Percentiles rank a stretch among this genome's conserved stretches.
phyloP scores from a whole-genome alignment of 2,113 vertebrate species.

The Electrona antarctica region DNA sequence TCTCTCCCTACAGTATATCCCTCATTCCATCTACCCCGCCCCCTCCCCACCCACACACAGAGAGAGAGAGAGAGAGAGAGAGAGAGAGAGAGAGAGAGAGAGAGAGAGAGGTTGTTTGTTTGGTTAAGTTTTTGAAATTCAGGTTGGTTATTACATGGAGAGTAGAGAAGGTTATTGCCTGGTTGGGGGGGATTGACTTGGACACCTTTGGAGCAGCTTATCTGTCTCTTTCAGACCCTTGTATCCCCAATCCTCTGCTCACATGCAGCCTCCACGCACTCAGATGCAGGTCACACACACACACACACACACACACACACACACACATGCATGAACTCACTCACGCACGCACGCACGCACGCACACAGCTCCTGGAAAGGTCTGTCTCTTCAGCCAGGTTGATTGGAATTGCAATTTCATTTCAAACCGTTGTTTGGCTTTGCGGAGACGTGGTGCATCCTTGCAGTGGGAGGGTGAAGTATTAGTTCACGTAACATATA shows the following conservation, averaged over 20 bases:
- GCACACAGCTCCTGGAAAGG: no score
- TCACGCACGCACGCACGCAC: no score
- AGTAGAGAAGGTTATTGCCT: constrained; percentile 72
- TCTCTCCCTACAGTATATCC: constrained; percentile 4
- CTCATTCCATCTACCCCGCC: not conserved
- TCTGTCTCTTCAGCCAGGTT: not conserved
- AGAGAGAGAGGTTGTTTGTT: constrained; percentile 45
- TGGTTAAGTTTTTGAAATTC: constrained; percentile 67
- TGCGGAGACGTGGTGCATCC: no score
- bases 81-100: no score
- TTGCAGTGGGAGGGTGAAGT: no score
- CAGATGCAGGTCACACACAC: not conserved
- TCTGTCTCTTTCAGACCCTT: constrained; percentile 36
- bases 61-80: no score
- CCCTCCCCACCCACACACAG: not conserved
- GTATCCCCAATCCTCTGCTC: constrained; percentile 3
- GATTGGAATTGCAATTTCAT: not conserved
- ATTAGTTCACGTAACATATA: no score
- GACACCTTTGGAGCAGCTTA: constrained; percentile 45
- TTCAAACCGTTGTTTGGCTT: no score
- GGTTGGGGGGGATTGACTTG: constrained; percentile 58
- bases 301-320: no score
- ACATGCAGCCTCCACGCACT: not conserved
- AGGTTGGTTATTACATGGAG: constrained; percentile 72
- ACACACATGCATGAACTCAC: no score